Base-by-base conservation (phyloP, 2,888 invertebrate genomes). In the Lithophane semibrunnea region DNA sequence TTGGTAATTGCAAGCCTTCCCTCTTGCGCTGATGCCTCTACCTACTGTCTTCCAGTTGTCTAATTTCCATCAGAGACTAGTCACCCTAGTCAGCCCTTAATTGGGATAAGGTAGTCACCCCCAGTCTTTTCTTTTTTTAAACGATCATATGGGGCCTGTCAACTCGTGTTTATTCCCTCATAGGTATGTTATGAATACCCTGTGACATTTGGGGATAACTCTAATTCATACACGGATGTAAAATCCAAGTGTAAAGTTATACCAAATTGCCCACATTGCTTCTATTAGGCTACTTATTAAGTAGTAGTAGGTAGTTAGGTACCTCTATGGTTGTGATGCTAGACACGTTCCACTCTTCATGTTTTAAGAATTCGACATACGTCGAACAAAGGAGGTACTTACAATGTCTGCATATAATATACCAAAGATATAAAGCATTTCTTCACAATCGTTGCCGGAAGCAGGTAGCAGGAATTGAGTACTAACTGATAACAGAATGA, bases 401-500 rank as follows among this genome's bases (percentile, higher is more conserved):
- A 81, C 54, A 67, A 70, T 52, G 64, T 75, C 66, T 66, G 79
- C 70, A 79, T 75, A 82, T 49, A 29, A 71, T 71, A 63, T 68
- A 60, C n/a, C 13, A 49, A 60, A 66, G 24, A 44, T 66, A 66
- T 52, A 49, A 56, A 60, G 24, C 42, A 72, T 76, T 71, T 69
- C 54, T 85, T 82, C 44, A 72, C 68, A 82, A 37, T 68, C 54
- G 61, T 24, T 66, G 76, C 54, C 54, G 71, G 60, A 10, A 18
- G 52, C 71, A 85, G 71, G 82, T 82, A 61, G 52, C 73, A 71
- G 77, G 64, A 77, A 65, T 58, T 54, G n/a, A 69, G 24, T n/a
- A 65, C 54, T 65, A 37, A 64, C 71, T 60, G 71, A 82, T 82
- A 82, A 71, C 52, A 29, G 21, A 85, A 71, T 86, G 56, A 86